A percentile compares a stretch with the other conserved stretches of the same genome.
Conservation (phyloP, 2,888 invertebrate genomes). For the Laothoe populi region DNA sequence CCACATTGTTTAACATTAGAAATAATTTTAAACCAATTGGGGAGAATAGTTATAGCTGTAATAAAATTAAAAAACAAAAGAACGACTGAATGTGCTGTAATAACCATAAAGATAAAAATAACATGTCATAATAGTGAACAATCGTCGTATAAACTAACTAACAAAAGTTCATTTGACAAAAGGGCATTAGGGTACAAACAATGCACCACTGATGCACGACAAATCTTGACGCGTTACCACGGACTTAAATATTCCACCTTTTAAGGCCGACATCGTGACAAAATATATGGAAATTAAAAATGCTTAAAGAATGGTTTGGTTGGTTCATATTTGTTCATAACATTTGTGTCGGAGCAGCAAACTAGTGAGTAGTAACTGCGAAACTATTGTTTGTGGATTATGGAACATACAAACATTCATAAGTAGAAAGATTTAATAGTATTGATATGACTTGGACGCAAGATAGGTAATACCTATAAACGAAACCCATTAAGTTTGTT, state of each 20-base stretch:
- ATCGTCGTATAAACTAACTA: slow-evolving; percentile 40
- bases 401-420: not conserved
- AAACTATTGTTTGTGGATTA: slow-evolving; percentile 1
- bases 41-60: not conserved
- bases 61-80: slow-evolving; percentile 12
- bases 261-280: slow-evolving; percentile 30
- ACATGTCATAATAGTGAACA: slow-evolving; percentile 37
- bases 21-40: not conserved
- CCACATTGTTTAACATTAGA: not conserved
- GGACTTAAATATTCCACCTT: slow-evolving; percentile 30
- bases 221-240: slow-evolving; percentile 37
- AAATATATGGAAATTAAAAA: slow-evolving; percentile 20
- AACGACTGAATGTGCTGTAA: slow-evolving; percentile 2
- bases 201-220: slow-evolving; percentile 44
- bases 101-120: slow-evolving; percentile 34
- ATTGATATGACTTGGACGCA: not conserved
- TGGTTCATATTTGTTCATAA: slow-evolving; percentile 13
- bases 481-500: no score
- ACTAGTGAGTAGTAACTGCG: slow-evolving; percentile 6
- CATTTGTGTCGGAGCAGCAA: not conserved
- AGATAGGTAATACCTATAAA: not conserved
- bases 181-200: slow-evolving; percentile 41
- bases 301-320: slow-evolving; percentile 18
- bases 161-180: slow-evolving; percentile 45
- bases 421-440: not conserved